Conservation (phyloP, 2,888 invertebrate genomes). For the Rhagophthalmus giganteus region DNA sequence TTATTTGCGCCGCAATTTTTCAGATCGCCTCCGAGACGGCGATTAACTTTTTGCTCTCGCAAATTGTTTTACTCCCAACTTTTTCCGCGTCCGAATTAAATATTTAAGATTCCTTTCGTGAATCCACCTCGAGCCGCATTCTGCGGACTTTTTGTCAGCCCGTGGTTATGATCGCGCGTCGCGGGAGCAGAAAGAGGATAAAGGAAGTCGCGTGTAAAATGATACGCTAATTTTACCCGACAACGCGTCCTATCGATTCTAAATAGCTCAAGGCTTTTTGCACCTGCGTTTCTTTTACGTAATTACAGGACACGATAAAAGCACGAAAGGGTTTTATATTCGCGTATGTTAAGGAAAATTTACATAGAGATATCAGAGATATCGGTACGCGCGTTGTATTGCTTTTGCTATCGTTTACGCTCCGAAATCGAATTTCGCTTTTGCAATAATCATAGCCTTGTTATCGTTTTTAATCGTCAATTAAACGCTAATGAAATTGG, state of each 20-base stretch:
- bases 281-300: constrained; percentile 28
- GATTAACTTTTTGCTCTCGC: constrained; percentile 30
- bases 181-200: constrained; percentile 12
- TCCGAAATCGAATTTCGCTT: not conserved
- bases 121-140: constrained; percentile 3
- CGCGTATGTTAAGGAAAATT: constrained; percentile 8
- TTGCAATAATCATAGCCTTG: too few relatives aligned
- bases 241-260: constrained; percentile 25
- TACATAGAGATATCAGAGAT: constrained; percentile 7
- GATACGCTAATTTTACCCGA: constrained; percentile 25
- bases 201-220: constrained; percentile 22
- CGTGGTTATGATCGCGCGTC: not conserved
- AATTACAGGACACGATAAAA: constrained; percentile 24
- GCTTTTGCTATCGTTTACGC: not conserved
- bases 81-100: constrained; percentile 20
- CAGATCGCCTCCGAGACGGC: constrained; percentile 30
- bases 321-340: constrained; percentile 21
- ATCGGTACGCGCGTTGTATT: not conserved
- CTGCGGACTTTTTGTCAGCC: constrained; percentile 10
- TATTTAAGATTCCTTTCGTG: constrained; percentile 19
- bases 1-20: constrained; percentile 33
- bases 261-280: constrained; percentile 26
- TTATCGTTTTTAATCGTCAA: too few relatives aligned
- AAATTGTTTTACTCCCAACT: constrained; percentile 26
- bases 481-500: too few relatives aligned